Evolutionary conservation across 2,113 vertebrate species (phyloP), one percentile per base, ranked within the genome.

Genomic region (Gasterosteus nipponicus): DNA sequence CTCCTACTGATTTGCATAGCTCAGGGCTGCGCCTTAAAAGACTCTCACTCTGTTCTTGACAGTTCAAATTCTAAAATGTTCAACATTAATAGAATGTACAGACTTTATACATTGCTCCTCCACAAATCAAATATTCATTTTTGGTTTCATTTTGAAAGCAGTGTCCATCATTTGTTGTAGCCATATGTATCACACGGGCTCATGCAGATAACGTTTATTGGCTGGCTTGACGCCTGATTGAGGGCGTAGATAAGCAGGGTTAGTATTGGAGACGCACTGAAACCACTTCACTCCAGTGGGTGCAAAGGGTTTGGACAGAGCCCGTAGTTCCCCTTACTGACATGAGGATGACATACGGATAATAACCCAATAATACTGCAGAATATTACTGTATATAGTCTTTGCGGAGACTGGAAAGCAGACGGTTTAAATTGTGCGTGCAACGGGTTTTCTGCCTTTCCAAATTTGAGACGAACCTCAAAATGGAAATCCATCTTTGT

Each of bases 1-100:
- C 49, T 49, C 75, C 35, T 54, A 44, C n/a, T 41, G 9, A 64
- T 68, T 72, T 73, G 44, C 68, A 60, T 69, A n/a, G 22, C 9
- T 60, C 15, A 15, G 41, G 15, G 18, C 51, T 75, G 35, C 66
- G 58, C 60, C 42, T 67, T 53, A 7, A 70, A 39, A 75, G 56
- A 74, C 57, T 58, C 35, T 61, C 26, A 60, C 42, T 42, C 22
- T 41, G 26, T 35, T 26, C 12, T 35, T 6, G 8, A 54, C 38
- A 68, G 31, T 51, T 67, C 49, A 51, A 1, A 11, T 71, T 33
- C 3, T 4, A 33, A 70, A 71, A 56, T 47, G 12, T 38, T 63
- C 16, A 42, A 54, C 4, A 33, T 33, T 46, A 46, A 63, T 22
- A 38, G 42, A 59, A 10, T 39, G 12, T 9, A 31, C 0, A 29